Evolutionary conservation across 2,113 vertebrate species (phyloP), one percentile per base, ranked within the genome.

Genomic region (Hirundichthys speculiger): DNA sequence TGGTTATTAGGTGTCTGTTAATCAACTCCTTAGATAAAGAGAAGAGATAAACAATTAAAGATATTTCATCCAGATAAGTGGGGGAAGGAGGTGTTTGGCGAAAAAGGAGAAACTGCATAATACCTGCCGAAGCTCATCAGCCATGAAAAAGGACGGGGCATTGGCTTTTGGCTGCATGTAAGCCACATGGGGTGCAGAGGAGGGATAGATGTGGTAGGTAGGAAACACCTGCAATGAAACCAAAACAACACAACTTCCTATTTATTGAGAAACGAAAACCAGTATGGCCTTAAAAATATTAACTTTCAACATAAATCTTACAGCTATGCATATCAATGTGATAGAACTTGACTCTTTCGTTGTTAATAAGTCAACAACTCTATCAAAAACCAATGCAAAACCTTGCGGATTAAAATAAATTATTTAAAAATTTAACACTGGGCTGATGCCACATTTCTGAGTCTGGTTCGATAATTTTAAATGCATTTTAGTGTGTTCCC

Each of bases 121-220:
- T 94, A 99, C 98, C 95, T 99, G 98, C 87, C 97, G 93, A 51
- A 99, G 97, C 78, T 99, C 98, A 68, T 99, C 98, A 14, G 95
- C 94, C 98, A 99, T 99, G 78, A 99, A 99, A 88, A 99, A 99
- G 49, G 98, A 98, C 79, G 98, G 98, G 81, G 98, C 98, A 40
- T 99, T 99, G 69, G 98, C 98, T 95, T 99, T 99, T 13, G 96
- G 98, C 73, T 99, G 98, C 98, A 99, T 99, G 74, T 99, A 99
- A 78, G 96, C 96, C 93, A 99, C 96, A 47, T 99, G 95, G 79
- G 98, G 97, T 50, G 96, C 96, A 24, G 96, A 95, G 79, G 96
- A 96, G 87, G 98, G 98, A 68, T 99, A 99, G 89, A 99, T 94
- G 80, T 99, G 98, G 86, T 98, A 99, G 63, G 95, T 98, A 83